Evolutionary conservation across 92 coral and sea anemone genomes (phyloP), one percentile per base, ranked within the genome.

Genomic region (Heliopora coerulea): DNA sequence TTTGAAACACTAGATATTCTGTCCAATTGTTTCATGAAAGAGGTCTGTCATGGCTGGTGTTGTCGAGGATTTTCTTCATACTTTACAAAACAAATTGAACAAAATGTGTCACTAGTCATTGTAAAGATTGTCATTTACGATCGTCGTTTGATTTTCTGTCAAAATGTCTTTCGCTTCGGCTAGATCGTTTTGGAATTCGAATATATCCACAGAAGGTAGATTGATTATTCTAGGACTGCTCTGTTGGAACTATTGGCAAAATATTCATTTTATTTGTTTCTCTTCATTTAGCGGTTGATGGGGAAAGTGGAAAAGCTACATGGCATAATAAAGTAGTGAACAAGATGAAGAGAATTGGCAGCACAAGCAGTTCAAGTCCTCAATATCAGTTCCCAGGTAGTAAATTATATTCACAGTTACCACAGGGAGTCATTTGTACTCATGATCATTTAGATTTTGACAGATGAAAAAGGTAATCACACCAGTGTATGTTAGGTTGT

Each of bases 271-370:
- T 30, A 48, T 70, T 31, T 70, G 20, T 69, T 31, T 54, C n/a
- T 56, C 11, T 33, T 54, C 18, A 5, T 41, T 32, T 32, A 70
- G 77, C 63, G 19, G 37, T 70, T 25, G 77, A 70, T 19, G 49
- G 62, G 9, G 62, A 70, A 27, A 23, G 62, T 25, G 77, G 77
- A 42, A 70, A 70, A 54, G 49, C 77, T 12, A 54, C 77, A 31
- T 70, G 77, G 77, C 77, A 70, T 52, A 54, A 54, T 33, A 70
- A 70, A 70, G 63, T 70, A 0, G 62, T 70, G 49, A 70, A 34
- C 35, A 70, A 70, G 54, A 57, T 70, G 42, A 70, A 40, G 57
- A 70, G 20, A 54, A 31, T 31, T 54, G 77, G 77, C 12, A 35
- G 62, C 7, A 54, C 62, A 7, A 70, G 42, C 77, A 54, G 39